These are phyloP conservation scores for Acyrthosiphon pisum DNA, from an alignment of 1,140 invertebrate genomes.

Conservation along the genomic window DNA sequence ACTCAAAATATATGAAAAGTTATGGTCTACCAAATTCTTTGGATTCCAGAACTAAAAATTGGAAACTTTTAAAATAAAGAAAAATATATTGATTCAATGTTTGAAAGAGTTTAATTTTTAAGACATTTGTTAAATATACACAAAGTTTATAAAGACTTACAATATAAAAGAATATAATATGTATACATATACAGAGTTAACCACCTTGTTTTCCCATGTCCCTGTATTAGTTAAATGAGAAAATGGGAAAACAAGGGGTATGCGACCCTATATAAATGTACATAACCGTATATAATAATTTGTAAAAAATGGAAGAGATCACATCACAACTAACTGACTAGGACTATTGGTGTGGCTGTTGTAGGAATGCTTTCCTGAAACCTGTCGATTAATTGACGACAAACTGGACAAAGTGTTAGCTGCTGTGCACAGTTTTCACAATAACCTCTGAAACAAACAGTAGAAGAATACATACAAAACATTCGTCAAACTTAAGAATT, in stretches of 20 bases:
- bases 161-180: slow-evolving; percentile 33
- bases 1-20: too few species aligned
- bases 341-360: background rate
- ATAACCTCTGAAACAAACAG: slow-evolving; percentile 76
- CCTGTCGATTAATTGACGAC: slow-evolving; percentile 71
- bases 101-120: slow-evolving; percentile 20
- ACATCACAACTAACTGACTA: slow-evolving; percentile 47
- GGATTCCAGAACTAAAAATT: background rate
- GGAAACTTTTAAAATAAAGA: background rate
- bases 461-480: background rate
- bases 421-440: slow-evolving; percentile 81
- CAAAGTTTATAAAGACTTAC: slow-evolving; percentile 27
- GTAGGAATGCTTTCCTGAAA: slow-evolving; percentile 25
- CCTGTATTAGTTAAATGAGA: background rate
- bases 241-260: background rate
- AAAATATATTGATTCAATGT: background rate
- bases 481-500: background rate
- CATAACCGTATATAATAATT: background rate
- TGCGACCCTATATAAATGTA: background rate
- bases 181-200: background rate
- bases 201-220: background rate
- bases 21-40: background rate
- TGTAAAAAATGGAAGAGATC: slow-evolving; percentile 29
- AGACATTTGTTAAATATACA: slow-evolving; percentile 5
- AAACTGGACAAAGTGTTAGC: slow-evolving; percentile 87